These are phyloP conservation scores for Lomographa bimaculata DNA, from an alignment of 2,888 invertebrate species.

Conservation along the genomic window DNA sequence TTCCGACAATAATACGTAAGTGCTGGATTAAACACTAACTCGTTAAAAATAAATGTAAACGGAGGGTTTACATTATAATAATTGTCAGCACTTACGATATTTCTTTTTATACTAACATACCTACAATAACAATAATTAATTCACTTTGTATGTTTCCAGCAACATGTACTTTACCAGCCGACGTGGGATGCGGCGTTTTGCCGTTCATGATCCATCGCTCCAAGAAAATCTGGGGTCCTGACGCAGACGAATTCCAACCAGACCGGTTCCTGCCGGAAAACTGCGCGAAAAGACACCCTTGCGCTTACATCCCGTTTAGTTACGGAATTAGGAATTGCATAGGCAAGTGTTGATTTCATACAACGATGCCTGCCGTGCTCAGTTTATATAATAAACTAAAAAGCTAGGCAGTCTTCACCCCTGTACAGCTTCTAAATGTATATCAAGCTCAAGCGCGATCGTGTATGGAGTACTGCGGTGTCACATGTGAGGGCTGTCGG, in stretches of 20 bases:
- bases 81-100: too few relatives aligned
- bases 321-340: conserved; percentile 76
- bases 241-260: conserved; percentile 83
- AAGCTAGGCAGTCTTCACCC: not conserved
- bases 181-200: conserved; percentile 66
- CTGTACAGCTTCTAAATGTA: too few relatives aligned
- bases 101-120: too few relatives aligned
- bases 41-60: too few relatives aligned
- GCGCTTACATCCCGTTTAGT: conserved; percentile 75
- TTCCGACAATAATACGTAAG: too few relatives aligned
- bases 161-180: conserved; percentile 68
- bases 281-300: conserved; percentile 64
- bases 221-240: conserved; percentile 79
- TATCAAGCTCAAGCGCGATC: too few relatives aligned
- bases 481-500: too few relatives aligned
- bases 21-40: too few relatives aligned
- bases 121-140: too few relatives aligned
- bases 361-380: too few relatives aligned
- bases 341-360: conserved; percentile 55
- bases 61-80: too few relatives aligned
- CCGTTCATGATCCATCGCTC: conserved; percentile 75
- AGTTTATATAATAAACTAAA: not conserved
- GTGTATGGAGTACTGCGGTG: too few relatives aligned
- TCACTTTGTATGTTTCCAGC: conserved; percentile 47
- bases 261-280: conserved; percentile 83